Conservation (phyloP, 2,888 invertebrate genomes). For the Muscina levida region DNA sequence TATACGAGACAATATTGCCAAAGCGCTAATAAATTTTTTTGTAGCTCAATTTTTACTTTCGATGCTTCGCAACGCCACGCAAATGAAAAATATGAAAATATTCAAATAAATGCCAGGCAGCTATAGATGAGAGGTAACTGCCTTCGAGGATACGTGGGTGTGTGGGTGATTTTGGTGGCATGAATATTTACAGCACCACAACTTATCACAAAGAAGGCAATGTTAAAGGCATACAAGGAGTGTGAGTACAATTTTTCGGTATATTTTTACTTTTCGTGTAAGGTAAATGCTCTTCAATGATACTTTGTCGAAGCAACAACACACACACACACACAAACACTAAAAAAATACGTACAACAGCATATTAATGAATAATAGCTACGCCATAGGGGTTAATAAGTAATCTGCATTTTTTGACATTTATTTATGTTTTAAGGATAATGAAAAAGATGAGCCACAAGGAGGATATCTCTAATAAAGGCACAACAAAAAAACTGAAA, state of each 20-base stretch:
- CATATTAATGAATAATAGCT: slow-evolving; percentile 78
- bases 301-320: too few species aligned
- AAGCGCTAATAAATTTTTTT: slow-evolving; percentile 76
- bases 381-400: slow-evolving; percentile 79
- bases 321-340: too few species aligned
- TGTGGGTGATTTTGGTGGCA: too few species aligned
- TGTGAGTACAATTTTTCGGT: too few species aligned
- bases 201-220: too few species aligned
- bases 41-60: slow-evolving; percentile 28
- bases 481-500: too few species aligned
- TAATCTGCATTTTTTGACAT: slow-evolving; percentile 79
- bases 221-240: too few species aligned
- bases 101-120: slow-evolving; percentile 38
- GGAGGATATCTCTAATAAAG: too few species aligned
- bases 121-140: not conserved
- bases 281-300: slow-evolving; percentile 59
- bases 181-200: too few species aligned
- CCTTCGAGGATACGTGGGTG: too few species aligned
- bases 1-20: slow-evolving; percentile 78
- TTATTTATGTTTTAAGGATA: slow-evolving; percentile 74
- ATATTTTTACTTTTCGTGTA: too few species aligned
- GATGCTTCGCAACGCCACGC: slow-evolving; percentile 25
- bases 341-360: slow-evolving; percentile 36
- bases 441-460: slow-evolving; percentile 51
- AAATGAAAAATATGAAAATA: slow-evolving; percentile 52